These are phyloP conservation scores for Corydoras sp. DNA, from an alignment of 2,113 vertebrate species.

Conservation along the genomic window DNA sequence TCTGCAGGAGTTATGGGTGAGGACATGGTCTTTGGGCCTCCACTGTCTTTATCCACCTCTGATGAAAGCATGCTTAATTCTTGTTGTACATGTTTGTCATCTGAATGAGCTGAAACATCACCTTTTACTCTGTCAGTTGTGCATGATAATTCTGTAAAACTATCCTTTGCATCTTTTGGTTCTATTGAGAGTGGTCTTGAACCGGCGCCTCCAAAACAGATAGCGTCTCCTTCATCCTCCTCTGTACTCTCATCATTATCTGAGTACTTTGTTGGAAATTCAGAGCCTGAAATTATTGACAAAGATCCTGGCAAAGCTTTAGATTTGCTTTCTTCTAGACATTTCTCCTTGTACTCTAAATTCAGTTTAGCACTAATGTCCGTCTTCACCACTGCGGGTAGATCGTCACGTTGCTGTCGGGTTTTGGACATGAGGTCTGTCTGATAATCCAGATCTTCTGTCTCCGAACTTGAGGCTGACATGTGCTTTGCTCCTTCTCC, in stretches of 20 bases:
- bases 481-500: constrained; percentile 11
- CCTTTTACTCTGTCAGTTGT: constrained; percentile 55
- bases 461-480: constrained; percentile 27
- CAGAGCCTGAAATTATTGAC: constrained; percentile 15
- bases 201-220: constrained; percentile 58
- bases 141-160: constrained; percentile 31
- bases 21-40: constrained; percentile 40
- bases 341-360: constrained; percentile 46
- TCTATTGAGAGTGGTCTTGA: constrained; percentile 58
- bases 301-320: constrained; percentile 1
- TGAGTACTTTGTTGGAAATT: constrained; percentile 60
- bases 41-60: constrained; percentile 33
- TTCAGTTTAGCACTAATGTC: constrained; percentile 38
- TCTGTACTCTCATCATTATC: constrained; percentile 66
- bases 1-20: constrained; percentile 37
- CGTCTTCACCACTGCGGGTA: constrained; percentile 34
- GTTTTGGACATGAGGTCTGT: constrained; percentile 10
- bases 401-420: constrained; percentile 16
- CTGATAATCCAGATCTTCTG: constrained; percentile 31
- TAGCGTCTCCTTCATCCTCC: constrained; percentile 55
- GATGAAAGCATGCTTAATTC: constrained; percentile 39
- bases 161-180: constrained; percentile 48
- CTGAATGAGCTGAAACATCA: constrained; percentile 52
- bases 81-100: constrained; percentile 44
- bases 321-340: constrained; percentile 25